A percentile compares a stretch with the other conserved stretches of the same genome.
Evolutionary conservation across 2,113 vertebrate species (phyloP).

Genomic region (Rhinoderma darwinii): DNA sequence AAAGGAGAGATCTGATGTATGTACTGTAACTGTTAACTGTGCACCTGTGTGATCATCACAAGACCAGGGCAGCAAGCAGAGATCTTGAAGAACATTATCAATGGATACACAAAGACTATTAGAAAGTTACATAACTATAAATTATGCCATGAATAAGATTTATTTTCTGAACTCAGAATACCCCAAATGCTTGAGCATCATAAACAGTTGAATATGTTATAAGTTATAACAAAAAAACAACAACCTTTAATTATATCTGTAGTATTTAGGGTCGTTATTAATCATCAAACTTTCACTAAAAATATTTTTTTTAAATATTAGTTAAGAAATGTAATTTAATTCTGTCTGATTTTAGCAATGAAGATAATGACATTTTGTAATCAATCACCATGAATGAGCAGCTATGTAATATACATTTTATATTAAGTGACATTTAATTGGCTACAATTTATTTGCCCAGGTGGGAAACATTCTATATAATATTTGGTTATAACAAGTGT

Average conservation of each 20-base stretch:
- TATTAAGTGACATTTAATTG: slow-evolving; percentile 22
- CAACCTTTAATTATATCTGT: background rate
- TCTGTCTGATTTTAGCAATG: background rate
- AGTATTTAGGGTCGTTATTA: too few relatives aligned
- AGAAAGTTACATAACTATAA: too few relatives aligned
- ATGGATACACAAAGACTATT: too few relatives aligned
- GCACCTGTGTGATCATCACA: too few relatives aligned
- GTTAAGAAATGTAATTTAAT: background rate
- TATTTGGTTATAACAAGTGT: slow-evolving; percentile 14
- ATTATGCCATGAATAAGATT: too few relatives aligned
- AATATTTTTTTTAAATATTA: background rate
- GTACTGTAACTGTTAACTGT: too few relatives aligned
- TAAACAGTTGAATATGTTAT: too few relatives aligned
- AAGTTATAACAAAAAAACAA: background rate
- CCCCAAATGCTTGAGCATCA: too few relatives aligned
- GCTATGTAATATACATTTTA: slow-evolving; percentile 22
- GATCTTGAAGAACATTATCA: too few relatives aligned
- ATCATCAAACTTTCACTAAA: background rate
- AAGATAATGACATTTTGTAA: background rate
- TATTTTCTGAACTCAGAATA: too few relatives aligned
- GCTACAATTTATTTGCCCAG: slow-evolving; percentile 26
- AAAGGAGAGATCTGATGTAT: too few relatives aligned
- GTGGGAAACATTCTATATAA: slow-evolving; percentile 30
- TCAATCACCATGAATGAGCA: slow-evolving; percentile 15
- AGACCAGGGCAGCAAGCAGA: too few relatives aligned